Evolutionary conservation across 1,140 invertebrate species (phyloP), one percentile per base, ranked within the genome.

Genomic region (Brachionus paranguensis): DNA sequence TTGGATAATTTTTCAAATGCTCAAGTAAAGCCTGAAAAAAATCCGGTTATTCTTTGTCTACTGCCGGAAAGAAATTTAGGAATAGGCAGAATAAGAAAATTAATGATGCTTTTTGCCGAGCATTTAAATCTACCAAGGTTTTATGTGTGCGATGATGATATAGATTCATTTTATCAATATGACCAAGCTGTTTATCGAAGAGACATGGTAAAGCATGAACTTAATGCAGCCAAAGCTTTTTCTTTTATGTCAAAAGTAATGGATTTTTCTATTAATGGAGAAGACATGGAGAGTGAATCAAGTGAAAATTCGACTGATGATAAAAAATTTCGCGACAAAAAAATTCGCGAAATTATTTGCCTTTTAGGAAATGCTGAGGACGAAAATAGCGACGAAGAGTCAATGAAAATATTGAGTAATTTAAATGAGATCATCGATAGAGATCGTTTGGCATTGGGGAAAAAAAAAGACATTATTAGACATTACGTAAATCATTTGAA

Each of bases 121-220:
- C 37, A 12, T 4, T n/a, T 70, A 1, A 70, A 70, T 37, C 12
- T 70, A 11, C 33, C 33, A 14, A 7, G 65, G 14, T 70, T 70
- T 70, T 70, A 70, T 29, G 11, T 70, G 6, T 70, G 65, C n/a
- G 65, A 70, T 70, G 65, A 70, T 70, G 65, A 70, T 6, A 70
- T 70, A 33, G 65, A 70, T 27, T 11, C 10, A 4, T 70, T 70
- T n/a, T 70, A 33, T n/a, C 10, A 14, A 3, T 70, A 70, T n/a
- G 65, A 70, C n/a, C 29, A 27, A 33, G 37, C 27, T 37, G 27
- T 33, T 4, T 33, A 70, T 8, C 11, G 33, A 14, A 29, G 65
- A 33, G 11, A 14, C 11, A 14, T 10, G 6, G 37, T 27, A 70
- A 70, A 29, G 1, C 65, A 70, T 70, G 27, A 29, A n/a, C n/a